phyloP scores from a whole-genome alignment of 2,113 vertebrate genomes.

The Vombatus ursinus region DNA sequence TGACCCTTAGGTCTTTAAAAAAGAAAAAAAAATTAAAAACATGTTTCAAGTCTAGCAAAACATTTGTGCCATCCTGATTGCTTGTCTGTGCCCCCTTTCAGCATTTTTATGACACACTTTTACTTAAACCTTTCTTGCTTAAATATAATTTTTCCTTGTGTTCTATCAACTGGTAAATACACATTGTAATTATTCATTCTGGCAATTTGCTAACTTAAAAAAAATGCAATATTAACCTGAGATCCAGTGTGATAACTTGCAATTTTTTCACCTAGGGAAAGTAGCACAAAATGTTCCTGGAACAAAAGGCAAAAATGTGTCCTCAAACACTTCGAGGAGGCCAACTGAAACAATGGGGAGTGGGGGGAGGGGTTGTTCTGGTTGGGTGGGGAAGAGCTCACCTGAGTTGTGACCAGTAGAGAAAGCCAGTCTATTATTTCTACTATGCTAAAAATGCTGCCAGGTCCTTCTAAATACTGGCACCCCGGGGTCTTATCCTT shows the following conservation, averaged over 20 bases:
- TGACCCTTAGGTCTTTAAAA: neutral
- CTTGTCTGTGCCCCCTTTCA: neutral
- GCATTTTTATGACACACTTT: neutral
- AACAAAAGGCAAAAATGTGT: neutral
- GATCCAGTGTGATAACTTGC: neutral
- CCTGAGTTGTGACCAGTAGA: neutral
- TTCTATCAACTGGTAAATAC: neutral
- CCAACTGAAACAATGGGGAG: neutral
- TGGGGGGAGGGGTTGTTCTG: neutral
- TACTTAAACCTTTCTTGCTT: neutral
- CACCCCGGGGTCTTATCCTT: neutral
- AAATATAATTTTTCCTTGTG: neutral
- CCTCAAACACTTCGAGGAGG: neutral
- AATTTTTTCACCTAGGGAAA: neutral
- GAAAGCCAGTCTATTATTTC: neutral
- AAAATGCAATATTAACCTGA: neutral
- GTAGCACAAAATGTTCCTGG: neutral
- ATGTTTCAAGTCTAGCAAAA: neutral
- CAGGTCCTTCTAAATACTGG: neutral
- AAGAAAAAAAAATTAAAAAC: neutral
- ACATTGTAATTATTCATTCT: neutral
- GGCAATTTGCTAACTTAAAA: neutral
- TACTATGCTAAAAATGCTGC: neutral
- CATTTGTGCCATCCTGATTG: neutral
- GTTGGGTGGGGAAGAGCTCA: neutral